A percentile compares a stretch with the other conserved stretches of the same genome.
These are phyloP conservation scores for Panopea generosa DNA, from an alignment of 2,888 invertebrate species.

Conservation along the genomic window DNA sequence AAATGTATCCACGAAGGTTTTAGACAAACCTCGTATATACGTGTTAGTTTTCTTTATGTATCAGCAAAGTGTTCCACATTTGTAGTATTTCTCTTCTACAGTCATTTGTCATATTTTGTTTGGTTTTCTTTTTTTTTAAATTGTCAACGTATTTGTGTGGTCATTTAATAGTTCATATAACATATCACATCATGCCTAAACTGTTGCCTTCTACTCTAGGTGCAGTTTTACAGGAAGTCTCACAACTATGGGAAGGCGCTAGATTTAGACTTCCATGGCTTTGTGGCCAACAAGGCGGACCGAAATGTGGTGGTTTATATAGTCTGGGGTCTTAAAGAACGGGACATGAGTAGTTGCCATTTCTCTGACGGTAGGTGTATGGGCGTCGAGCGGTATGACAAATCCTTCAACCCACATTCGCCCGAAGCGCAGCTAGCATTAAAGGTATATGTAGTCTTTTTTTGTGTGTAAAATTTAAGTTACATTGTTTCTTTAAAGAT, in stretches of 20 bases:
- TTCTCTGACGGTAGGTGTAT: constrained; percentile 74
- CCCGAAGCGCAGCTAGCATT: constrained; percentile 74
- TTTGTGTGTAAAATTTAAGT: no score
- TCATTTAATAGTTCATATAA: no score
- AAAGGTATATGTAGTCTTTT: constrained; percentile 67
- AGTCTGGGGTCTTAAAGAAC: constrained; percentile 76
- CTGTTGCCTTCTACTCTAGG: constrained; percentile 57
- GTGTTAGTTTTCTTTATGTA: no score
- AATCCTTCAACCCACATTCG: constrained; percentile 74
- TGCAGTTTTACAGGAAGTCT: constrained; percentile 69
- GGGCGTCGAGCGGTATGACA: constrained; percentile 73
- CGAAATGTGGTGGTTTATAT: constrained; percentile 66
- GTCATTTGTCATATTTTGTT: neutral
- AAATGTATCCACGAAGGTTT: no score
- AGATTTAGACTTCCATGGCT: constrained; percentile 61
- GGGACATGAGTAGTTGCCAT: constrained; percentile 76
- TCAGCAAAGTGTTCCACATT: no score
- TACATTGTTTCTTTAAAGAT: no score
- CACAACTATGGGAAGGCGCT: constrained; percentile 73
- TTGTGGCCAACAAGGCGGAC: constrained; percentile 63
- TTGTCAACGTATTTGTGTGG: no score
- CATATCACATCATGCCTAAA: no score
- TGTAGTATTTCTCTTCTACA: neutral
- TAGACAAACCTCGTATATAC: no score
- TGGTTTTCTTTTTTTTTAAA: no score